Evolutionary conservation across 2,113 vertebrate genomes (phyloP), one percentile per base, ranked within the genome.

Genomic region (Lepus americanus): DNA sequence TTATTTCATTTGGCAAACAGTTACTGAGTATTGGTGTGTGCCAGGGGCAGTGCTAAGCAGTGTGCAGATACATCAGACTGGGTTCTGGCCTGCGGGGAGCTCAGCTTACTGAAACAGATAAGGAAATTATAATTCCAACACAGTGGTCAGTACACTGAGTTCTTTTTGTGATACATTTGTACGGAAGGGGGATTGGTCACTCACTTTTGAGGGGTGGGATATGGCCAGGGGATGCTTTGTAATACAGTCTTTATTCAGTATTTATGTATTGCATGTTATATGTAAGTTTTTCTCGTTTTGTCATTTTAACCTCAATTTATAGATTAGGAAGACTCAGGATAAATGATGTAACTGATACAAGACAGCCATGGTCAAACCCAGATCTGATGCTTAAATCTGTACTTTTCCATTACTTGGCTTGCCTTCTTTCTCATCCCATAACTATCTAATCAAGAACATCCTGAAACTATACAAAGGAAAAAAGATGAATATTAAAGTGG

Each of bases 291-390:
- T 93, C 39, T 87, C 78, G 31, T 76, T 89, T 92, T 84, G 92
- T 89, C 39, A 49, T 92, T 92, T 96, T 92, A 94, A 90, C n/a
- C 31, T 92, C 84, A 72, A 19, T 72, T 95, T 92, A 73, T 29
- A 92, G 89, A 89, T 66, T 82, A 95, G 95, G 36, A 93, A 93
- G 84, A 77, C 12, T 29, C 23, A 72, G 77, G n/a, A 49, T 94
- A 96, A 96, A 51, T 96, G 80, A 79, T 27, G 82, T 16, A 90
- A 33, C 27, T 96, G 90, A 5, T 85, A 70, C 1, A 22, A 93
- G 84, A 69, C 20, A 73, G 83, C 29, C 63, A 59, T 39, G 74
- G 87, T 87, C 74, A 95, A 77, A 84, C 25, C 66, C 29, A 72
- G 2, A 3, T 78, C 61, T 87, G 70, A 51, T 86, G 39, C 78